Percentiles rank a stretch among this genome's conserved stretches.
Evolutionary conservation across 2,888 invertebrate genomes (phyloP).

Genomic region (Trichopoda pennipes): DNA sequence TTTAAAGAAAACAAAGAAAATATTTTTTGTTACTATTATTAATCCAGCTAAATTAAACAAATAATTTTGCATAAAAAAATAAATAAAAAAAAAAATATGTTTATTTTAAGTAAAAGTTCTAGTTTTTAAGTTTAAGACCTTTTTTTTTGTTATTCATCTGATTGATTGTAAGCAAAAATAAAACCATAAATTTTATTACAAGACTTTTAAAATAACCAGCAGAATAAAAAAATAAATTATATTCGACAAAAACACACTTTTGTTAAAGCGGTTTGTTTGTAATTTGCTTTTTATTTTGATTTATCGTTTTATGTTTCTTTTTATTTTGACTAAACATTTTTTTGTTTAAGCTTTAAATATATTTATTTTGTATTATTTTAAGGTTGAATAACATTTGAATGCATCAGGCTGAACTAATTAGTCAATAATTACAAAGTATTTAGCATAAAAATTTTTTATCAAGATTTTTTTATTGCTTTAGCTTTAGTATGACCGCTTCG

Average conservation of each 20-base stretch:
- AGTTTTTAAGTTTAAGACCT: background rate
- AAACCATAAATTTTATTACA: slow-evolving; percentile 28
- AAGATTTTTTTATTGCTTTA: background rate
- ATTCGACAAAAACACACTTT: background rate
- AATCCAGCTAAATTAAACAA: slow-evolving; percentile 13
- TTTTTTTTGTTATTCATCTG: background rate
- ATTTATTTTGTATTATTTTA: slow-evolving; percentile 27
- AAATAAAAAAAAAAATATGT: background rate
- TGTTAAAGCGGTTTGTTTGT: background rate
- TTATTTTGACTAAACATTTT: background rate
- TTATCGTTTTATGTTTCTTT: background rate
- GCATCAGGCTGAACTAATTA: slow-evolving; percentile 59
- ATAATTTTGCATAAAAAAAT: slow-evolving; percentile 1
- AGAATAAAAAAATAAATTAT: background rate
- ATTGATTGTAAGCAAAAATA: slow-evolving; percentile 7
- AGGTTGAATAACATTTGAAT: slow-evolving; percentile 66
- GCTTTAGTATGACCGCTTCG: background rate
- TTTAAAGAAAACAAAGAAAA: background rate
- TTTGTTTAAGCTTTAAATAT: background rate
- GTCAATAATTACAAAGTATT: slow-evolving; percentile 61
- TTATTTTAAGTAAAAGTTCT: background rate
- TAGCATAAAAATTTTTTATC: slow-evolving; percentile 18
- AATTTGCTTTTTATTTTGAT: slow-evolving; percentile 5
- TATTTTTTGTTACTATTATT: background rate
- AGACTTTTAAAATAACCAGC: background rate